Evolutionary conservation across 2,113 vertebrate genomes (phyloP).

Genomic region (Festucalex cinctus): DNA sequence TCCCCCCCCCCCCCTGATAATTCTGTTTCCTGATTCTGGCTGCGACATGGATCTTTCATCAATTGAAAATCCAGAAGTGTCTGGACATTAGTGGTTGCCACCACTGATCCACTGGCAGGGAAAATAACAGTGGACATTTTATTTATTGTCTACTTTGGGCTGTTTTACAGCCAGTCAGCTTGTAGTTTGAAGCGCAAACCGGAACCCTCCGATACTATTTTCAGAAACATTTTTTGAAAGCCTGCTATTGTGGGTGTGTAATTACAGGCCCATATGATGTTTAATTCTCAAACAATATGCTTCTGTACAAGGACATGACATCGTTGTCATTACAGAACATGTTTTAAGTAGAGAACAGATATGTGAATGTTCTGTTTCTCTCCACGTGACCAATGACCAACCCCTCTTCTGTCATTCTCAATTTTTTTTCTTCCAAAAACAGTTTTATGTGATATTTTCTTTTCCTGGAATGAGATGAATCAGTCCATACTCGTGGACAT

Average conservation of each 20-base stretch:
- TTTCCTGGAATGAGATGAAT: constrained; percentile 40
- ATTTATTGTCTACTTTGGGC: constrained; percentile 69
- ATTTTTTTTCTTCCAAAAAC: no score
- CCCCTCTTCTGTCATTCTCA: background rate
- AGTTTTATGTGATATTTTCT: background rate
- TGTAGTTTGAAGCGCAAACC: constrained; percentile 70
- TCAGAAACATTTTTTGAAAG: constrained; percentile 67
- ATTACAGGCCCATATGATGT: constrained; percentile 74
- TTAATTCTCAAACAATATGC: constrained; percentile 82
- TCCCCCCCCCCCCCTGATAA: constrained; percentile 5
- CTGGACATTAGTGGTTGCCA: constrained; percentile 62
- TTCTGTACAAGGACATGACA: constrained; percentile 72
- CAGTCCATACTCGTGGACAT: constrained; percentile 34
- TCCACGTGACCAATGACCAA: background rate
- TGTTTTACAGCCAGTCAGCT: constrained; percentile 70
- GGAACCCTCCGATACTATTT: constrained; percentile 76
- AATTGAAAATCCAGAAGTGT: constrained; percentile 59
- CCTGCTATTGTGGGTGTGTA: constrained; percentile 74
- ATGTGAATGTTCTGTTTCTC: background rate
- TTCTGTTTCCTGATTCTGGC: background rate
- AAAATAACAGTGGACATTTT: constrained; percentile 55
- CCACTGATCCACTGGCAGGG: constrained; percentile 65
- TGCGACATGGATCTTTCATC: background rate
- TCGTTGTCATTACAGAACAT: constrained; percentile 63
- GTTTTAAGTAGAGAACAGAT: constrained; percentile 52